Conservation (phyloP, 2,113 vertebrate species). For the Sus scrofa region T2T-Sscrofa CM000829.6:59701501-59702000, state of each 20-base stretch:
- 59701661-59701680: not conserved
- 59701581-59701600: not conserved
- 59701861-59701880: not conserved
- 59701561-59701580: not conserved
- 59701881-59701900: not conserved
- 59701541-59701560: not conserved
- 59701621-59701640: not conserved
- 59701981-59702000: not conserved
- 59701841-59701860: not conserved
- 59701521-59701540: accelerated
- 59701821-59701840: not conserved
- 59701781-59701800: not conserved
- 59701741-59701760: not conserved
- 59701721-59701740: not conserved
- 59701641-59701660: not conserved
- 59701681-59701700: not conserved
- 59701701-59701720: not conserved
- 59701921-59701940: not conserved
- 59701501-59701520: accelerated
- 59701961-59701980: not conserved
- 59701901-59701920: not conserved
- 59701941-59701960: not conserved
- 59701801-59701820: not conserved
- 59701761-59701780: not conserved
- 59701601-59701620: not conserved